Percentiles rank a stretch among this genome's conserved stretches.
These are phyloP conservation scores for Propithecus coquereli DNA, from an alignment of 2,113 vertebrate species.

Conservation along the genomic window DNA sequence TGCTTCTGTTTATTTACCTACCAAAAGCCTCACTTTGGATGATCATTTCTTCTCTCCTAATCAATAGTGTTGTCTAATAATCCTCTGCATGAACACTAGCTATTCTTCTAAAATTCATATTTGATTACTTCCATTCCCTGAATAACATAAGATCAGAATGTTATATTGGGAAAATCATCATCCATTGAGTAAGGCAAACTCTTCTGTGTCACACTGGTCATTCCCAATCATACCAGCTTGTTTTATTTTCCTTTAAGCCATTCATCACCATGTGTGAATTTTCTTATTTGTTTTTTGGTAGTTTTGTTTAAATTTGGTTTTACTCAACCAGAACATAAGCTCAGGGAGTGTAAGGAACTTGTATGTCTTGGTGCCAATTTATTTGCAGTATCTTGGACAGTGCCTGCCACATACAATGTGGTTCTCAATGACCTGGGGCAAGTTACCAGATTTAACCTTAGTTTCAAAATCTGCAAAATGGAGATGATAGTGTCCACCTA, in stretches of 20 bases:
- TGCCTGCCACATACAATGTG: neutral
- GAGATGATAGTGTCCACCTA: neutral
- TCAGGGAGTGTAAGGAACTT: neutral
- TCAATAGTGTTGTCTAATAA: neutral
- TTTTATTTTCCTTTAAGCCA: neutral
- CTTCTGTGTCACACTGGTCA: neutral
- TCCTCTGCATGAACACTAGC: neutral
- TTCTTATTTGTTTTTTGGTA: neutral
- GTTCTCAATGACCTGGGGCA: neutral
- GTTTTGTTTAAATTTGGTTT: conserved; percentile 13
- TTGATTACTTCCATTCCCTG: neutral
- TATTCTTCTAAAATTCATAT: neutral
- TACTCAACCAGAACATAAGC: neutral
- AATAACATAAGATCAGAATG: neutral
- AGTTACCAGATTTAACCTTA: neutral
- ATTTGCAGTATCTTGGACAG: neutral
- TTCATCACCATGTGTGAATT: neutral
- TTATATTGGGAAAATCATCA: neutral
- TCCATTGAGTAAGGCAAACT: neutral
- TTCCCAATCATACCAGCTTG: neutral
- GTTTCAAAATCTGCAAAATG: conserved; percentile 21
- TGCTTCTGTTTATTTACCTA: neutral
- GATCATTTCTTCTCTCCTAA: neutral
- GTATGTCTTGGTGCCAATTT: neutral
- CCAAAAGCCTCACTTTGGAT: neutral